phyloP scores from a whole-genome alignment of 2,797 vertebrate genomes.

The Ambastaia sidthimunki region DNA sequence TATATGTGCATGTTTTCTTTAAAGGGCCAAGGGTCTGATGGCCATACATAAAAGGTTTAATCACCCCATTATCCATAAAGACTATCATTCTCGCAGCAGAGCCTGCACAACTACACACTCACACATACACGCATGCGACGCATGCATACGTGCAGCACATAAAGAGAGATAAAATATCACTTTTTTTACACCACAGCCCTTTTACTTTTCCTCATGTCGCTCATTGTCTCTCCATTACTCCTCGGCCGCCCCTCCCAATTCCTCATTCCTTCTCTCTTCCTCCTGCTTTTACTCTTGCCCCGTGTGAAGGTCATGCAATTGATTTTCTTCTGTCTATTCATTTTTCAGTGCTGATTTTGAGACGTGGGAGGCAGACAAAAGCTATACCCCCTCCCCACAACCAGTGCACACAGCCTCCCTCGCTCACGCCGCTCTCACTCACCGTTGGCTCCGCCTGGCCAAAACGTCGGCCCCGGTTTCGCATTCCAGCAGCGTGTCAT shows the following conservation, averaged over 20 bases:
- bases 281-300: slow-evolving; percentile 70
- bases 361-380: slow-evolving; percentile 89
- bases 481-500: slow-evolving; percentile 76
- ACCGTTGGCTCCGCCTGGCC: slow-evolving; percentile 32
- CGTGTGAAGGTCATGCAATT: slow-evolving; percentile 87
- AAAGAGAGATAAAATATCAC: slow-evolving; percentile 64
- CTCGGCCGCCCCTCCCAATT: slow-evolving; percentile 54
- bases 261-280: slow-evolving; percentile 50
- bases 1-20: slow-evolving; percentile 55
- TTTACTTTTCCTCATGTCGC: slow-evolving; percentile 71
- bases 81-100: slow-evolving; percentile 31
- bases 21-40: slow-evolving; percentile 45
- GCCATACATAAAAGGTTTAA: slow-evolving; percentile 50
- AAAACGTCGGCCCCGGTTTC: slow-evolving; percentile 64
- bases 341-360: slow-evolving; percentile 88
- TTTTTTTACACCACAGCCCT: slow-evolving; percentile 68
- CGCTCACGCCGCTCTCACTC: slow-evolving; percentile 5
- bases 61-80: slow-evolving; percentile 54
- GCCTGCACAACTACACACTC: slow-evolving; percentile 55
- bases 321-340: slow-evolving; percentile 88
- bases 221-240: slow-evolving; percentile 54
- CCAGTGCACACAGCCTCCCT: slow-evolving; percentile 45
- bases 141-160: slow-evolving; percentile 10
- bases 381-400: slow-evolving; percentile 65
- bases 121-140: slow-evolving; percentile 41